Base-by-base conservation (phyloP, 2,888 invertebrate species). In the Pyrgus malvae region DNA sequence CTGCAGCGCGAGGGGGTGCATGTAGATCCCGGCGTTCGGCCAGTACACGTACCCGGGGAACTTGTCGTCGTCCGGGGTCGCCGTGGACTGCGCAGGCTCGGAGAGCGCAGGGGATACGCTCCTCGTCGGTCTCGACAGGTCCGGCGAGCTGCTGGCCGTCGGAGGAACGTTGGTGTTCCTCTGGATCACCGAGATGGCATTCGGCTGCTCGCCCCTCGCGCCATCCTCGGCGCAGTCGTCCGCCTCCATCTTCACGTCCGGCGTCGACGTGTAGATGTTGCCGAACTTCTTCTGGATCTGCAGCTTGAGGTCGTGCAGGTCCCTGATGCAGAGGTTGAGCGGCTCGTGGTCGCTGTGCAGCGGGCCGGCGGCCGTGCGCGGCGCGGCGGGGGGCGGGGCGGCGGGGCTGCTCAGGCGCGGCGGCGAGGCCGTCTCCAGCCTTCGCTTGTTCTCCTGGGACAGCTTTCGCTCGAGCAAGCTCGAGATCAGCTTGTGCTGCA, bases 261-360 rank as follows among this genome's bases (percentile, higher is more conserved):
- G 83, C 57, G n/a, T n/a, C n/a, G 80, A 65, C n/a, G 91, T 90
- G 71, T 92, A 93, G 40, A 93, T 91, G 69, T 93, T 92, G 0
- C 92, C 93, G 58, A 92, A 92, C 61, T 92, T 93, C 65, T 92
- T 89, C 48, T 92, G 82, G 27, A 94, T 86, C 62, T 93, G 91
- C 61, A 94, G 92, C 68, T 94, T 94, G 17, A 94, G 75, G 59
- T 93, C 93, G 66, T 93, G 93, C 44, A 94, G 90, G 71, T 97
- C 97, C 48, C 96, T 89, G 55, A 97, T 92, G 73, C 97, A 97
- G 3, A 97, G 91, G 80, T 97, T 97, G 3, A 97, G 83, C 0
- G 97, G 97, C 70, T 96, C 95, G 45, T 95, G 93, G 70, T 86
- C 76, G 64, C 76, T 75, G 64, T 83, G 78, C 66, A 89, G 46